These are phyloP conservation scores for Aptenodytes patagonicus DNA, from an alignment of 2,113 vertebrate species.

Conservation along the genomic window DNA sequence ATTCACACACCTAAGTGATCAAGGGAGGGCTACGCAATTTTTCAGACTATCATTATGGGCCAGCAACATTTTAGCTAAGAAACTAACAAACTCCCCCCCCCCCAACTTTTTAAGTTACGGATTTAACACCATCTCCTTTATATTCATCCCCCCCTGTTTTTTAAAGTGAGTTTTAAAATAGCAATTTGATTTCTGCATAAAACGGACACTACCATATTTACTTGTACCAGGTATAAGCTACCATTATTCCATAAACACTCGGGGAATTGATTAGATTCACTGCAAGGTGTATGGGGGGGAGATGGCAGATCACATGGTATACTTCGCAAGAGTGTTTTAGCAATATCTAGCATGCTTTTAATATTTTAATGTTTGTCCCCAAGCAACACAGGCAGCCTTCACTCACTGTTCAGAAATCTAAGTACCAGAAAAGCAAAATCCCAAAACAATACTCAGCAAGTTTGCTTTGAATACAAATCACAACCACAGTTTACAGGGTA, in stretches of 20 bases:
- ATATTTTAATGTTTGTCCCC: background rate
- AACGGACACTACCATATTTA: background rate
- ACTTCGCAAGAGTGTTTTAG: background rate
- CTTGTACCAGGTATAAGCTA: background rate
- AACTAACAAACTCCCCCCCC: background rate
- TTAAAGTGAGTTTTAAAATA: background rate
- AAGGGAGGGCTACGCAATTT: background rate
- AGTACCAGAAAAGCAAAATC: background rate
- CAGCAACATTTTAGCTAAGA: background rate
- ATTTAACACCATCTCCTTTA: background rate
- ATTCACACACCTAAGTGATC: background rate
- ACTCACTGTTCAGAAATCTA: background rate
- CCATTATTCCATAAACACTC: background rate
- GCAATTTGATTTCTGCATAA: background rate
- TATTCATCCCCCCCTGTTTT: background rate
- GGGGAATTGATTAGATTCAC: background rate
- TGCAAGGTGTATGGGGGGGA: background rate
- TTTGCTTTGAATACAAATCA: background rate
- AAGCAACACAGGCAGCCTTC: background rate
- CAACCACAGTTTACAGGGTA: background rate
- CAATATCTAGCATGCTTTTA: background rate
- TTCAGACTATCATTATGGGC: background rate
- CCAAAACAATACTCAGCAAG: background rate
- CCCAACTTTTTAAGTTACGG: background rate
- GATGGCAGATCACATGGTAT: rapidly evolving